Percentiles rank a stretch among this genome's conserved stretches.
Conservation (phyloP, 1,140 invertebrate species). For the Sarcophaga bullata region DNA sequence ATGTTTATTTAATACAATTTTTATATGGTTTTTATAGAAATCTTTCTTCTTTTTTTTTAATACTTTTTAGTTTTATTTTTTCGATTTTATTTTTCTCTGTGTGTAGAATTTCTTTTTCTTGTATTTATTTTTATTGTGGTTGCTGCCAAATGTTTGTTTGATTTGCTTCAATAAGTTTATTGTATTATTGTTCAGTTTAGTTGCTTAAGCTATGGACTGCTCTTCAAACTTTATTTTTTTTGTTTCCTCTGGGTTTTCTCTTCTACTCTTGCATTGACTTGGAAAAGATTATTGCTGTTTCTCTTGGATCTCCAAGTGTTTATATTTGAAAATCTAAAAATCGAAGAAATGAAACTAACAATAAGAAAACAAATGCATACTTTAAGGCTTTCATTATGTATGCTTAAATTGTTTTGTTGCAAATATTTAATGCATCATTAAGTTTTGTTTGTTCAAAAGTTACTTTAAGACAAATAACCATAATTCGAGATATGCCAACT, state of each 20-base stretch:
- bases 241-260: too few relatives aligned
- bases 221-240: not conserved
- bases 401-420: slow-evolving; percentile 12
- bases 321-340: too few relatives aligned
- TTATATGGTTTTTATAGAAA: not conserved
- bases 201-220: not conserved
- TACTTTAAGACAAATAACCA: not conserved
- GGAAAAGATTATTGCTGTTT: not conserved
- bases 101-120: not conserved
- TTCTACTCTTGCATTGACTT: not conserved
- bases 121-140: slow-evolving; percentile 4
- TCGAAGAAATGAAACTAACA: too few relatives aligned
- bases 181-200: not conserved
- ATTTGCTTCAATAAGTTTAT: slow-evolving; percentile 23
- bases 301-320: not conserved
- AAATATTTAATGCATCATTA: slow-evolving; percentile 25
- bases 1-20: not conserved
- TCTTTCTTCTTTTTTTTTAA: not conserved
- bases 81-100: not conserved
- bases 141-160: slow-evolving; percentile 26
- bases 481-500: too few relatives aligned
- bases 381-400: slow-evolving; percentile 18
- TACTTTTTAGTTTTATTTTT: not conserved
- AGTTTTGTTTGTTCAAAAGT: slow-evolving; percentile 3
- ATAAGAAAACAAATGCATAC: not conserved